These are phyloP conservation scores for Xiphias gladius DNA, from an alignment of 2,113 vertebrate species.

Conservation along the genomic window DNA sequence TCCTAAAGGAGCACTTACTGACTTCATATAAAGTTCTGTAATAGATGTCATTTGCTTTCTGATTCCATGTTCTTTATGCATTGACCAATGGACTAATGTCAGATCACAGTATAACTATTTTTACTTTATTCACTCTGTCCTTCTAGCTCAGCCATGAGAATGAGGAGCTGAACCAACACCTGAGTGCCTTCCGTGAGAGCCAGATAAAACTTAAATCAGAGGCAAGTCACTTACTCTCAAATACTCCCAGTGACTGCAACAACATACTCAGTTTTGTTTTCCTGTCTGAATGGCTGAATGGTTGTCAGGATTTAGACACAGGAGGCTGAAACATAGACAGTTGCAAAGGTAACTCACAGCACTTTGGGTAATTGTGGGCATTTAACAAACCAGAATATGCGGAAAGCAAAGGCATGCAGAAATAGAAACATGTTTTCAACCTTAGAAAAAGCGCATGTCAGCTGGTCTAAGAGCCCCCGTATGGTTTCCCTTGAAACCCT, in stretches of 20 bases:
- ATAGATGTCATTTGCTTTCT: not conserved
- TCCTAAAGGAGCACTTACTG: no score
- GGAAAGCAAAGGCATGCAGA: not conserved
- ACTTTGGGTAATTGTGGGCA: not conserved
- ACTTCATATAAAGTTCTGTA: no score
- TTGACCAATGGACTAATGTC: not conserved
- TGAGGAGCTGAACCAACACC: conserved; percentile 89
- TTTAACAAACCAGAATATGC: not conserved
- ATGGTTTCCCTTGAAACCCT: not conserved
- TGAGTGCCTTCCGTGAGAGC: conserved; percentile 82
- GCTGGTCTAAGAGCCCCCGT: not conserved
- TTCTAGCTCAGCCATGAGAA: conserved; percentile 86
- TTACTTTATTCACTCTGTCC: conserved; percentile 5
- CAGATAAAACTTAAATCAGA: conserved; percentile 85
- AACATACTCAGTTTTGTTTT: not conserved
- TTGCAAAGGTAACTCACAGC: not conserved
- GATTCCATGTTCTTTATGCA: not conserved
- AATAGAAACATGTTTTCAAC: not conserved
- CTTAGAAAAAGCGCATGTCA: not conserved
- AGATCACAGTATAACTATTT: not conserved
- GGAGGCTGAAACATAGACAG: not conserved
- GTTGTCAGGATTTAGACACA: not conserved
- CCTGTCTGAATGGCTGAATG: not conserved
- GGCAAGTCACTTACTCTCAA: conserved; percentile 70
- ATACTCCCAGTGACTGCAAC: not conserved